Conservation (phyloP, 2,797 vertebrate genomes). For the Gambusia yucatana region DNA sequence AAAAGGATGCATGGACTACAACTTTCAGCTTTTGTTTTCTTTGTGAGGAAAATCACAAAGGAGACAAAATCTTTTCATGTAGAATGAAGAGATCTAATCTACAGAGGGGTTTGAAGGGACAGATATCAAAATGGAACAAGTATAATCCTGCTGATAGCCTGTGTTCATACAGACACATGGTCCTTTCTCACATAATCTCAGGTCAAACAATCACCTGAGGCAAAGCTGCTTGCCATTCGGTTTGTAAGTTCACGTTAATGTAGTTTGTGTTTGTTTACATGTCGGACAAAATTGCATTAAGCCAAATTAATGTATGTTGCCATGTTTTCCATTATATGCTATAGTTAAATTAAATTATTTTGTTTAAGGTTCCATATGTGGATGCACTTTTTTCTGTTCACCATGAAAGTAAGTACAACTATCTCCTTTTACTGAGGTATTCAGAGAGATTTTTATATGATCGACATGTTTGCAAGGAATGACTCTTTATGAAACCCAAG, state of each 20-base stretch:
- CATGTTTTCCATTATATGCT: not conserved
- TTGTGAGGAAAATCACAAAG: not conserved
- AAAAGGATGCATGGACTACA: not conserved
- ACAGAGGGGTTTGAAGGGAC: not conserved
- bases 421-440: not conserved
- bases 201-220: constrained; percentile 2
- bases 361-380: not conserved
- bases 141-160: not conserved
- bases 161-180: not conserved
- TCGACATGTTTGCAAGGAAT: not conserved
- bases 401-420: not conserved
- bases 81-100: not conserved
- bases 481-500: not conserved
- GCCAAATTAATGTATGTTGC: not conserved
- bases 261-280: not conserved
- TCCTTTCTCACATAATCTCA: constrained; percentile 10
- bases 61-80: not conserved
- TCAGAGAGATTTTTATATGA: not conserved
- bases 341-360: not conserved
- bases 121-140: not conserved
- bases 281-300: not conserved
- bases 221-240: not conserved
- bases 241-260: not conserved
- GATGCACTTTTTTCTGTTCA: not conserved
- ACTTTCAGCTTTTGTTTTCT: not conserved